phyloP scores from a whole-genome alignment of 1,140 invertebrate species.

The Zaprionus ghesquierei region DNA sequence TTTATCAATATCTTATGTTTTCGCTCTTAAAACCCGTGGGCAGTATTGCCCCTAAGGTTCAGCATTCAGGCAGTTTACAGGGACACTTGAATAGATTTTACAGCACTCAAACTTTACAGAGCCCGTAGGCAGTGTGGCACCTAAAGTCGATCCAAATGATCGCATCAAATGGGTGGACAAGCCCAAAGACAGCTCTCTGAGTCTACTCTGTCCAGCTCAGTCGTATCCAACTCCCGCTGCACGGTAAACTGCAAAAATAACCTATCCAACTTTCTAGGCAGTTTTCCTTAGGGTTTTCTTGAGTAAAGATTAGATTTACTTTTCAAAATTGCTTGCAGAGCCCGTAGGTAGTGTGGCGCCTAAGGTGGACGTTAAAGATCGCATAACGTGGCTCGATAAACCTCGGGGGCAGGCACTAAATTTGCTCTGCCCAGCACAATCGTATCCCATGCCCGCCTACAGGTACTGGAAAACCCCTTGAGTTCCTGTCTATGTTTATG shows the following conservation, averaged over 20 bases:
- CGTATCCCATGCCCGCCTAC: constrained; percentile 86
- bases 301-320: not conserved
- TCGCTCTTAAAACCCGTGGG: constrained; percentile 86
- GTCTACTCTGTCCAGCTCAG: constrained; percentile 87
- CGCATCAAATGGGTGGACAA: constrained; percentile 73
- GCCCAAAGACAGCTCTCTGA: constrained; percentile 55
- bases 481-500: not conserved
- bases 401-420: constrained; percentile 60
- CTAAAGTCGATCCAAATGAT: constrained; percentile 89
- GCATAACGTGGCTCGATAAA: constrained; percentile 85
- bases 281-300: constrained; percentile 49
- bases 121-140: constrained; percentile 89
- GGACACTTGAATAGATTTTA: not conserved
- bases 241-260: constrained; percentile 82
- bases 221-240: constrained; percentile 86
- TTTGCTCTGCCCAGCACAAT: constrained; percentile 86
- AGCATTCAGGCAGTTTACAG: constrained; percentile 38
- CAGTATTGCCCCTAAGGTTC: constrained; percentile 87
- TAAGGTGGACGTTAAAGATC: constrained; percentile 85
- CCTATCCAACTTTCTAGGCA: constrained; percentile 49
- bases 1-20: not conserved
- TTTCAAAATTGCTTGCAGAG: constrained; percentile 50
- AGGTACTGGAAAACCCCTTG: constrained; percentile 84
- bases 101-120: constrained; percentile 83
- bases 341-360: constrained; percentile 86